Base-by-base conservation (phyloP, 2,797 vertebrate species). In the Notoglanidium macrostoma region DNA sequence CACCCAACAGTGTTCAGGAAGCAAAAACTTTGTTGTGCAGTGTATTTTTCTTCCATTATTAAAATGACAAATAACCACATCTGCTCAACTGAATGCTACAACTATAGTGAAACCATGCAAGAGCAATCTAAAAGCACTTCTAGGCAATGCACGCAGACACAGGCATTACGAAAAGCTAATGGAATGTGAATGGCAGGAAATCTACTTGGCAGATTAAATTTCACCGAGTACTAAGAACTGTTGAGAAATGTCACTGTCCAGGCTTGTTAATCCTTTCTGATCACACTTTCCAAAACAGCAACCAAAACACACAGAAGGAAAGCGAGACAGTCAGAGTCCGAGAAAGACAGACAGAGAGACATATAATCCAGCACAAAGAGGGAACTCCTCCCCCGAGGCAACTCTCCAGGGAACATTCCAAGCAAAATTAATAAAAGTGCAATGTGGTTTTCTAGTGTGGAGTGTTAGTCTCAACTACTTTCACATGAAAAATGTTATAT, bases 141-240 rank as follows among this genome's bases (percentile, higher is more conserved):
- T 11, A 19, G 5, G 54, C 32, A 79, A 35, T 59, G 73, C 21
- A 40, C 10, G 23, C 65, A 49, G 17, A 40, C 17, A 14, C 32
- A 35, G 12, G 2, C 35, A 86, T 87, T 77, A 89, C 68, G 8
- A 63, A 86, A 79, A 76, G 86, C 23, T 49, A 86, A 14, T 76
- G 84, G 89, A 90, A 90, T 88, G 85, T 79, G 85, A 83, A 73
- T 61, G 76, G 77, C 83, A 32, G 63, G 65, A 85, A 73, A 85
- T 55, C 5, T 86, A 44, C 23, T 83, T 73, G 76, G 77, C 15
- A 63, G 78, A 59, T 57, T 54, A 79, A 19, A 5, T 81, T 87
- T 88, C 79, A 79, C 46, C 84, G 23, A 61, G 83, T 11, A 49
- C 87, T 80, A 80, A 85, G 40, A 85, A 85, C 57, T 68, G 59